phyloP scores from a whole-genome alignment of 2,797 vertebrate genomes.

The Lepidocolaptes lacrymiger region DNA sequence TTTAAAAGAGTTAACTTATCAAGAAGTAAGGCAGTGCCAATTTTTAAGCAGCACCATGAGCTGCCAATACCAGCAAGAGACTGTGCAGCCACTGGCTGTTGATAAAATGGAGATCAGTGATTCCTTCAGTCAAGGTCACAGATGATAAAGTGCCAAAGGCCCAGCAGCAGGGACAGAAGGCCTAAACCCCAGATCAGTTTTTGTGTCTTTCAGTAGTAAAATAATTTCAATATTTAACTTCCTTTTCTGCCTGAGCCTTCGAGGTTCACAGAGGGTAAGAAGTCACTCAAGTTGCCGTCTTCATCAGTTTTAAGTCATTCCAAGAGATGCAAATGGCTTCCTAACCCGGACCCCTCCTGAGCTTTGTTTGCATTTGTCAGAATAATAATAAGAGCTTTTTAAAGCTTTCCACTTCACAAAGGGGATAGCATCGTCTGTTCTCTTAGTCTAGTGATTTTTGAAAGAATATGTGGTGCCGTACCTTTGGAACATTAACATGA shows the following conservation, averaged over 20 bases:
- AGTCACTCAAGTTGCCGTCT: slow-evolving; percentile 7
- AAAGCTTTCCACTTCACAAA: slow-evolving; percentile 1
- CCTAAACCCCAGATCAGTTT: slow-evolving; percentile 44
- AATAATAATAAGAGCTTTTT: slow-evolving; percentile 46
- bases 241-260: slow-evolving; percentile 32
- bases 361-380: slow-evolving; percentile 50
- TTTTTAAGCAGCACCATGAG: background rate
- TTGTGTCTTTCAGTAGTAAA: slow-evolving; percentile 56
- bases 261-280: slow-evolving; percentile 12
- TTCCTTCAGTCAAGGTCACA: slow-evolving; percentile 72
- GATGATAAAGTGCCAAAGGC: slow-evolving; percentile 68
- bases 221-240: slow-evolving; percentile 68
- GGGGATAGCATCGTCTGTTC: background rate
- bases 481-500: background rate
- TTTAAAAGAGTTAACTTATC: background rate
- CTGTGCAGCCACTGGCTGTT: slow-evolving; percentile 58
- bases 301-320: background rate
- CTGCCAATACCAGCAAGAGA: background rate
- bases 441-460: slow-evolving; percentile 18
- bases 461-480: background rate
- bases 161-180: slow-evolving; percentile 51
- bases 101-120: slow-evolving; percentile 65
- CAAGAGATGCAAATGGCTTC: slow-evolving; percentile 29
- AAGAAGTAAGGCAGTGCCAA: background rate
- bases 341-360: slow-evolving; percentile 25